Base-by-base conservation (phyloP, 2,113 vertebrate genomes). In the Shinisaurus crocodilurus region DNA sequence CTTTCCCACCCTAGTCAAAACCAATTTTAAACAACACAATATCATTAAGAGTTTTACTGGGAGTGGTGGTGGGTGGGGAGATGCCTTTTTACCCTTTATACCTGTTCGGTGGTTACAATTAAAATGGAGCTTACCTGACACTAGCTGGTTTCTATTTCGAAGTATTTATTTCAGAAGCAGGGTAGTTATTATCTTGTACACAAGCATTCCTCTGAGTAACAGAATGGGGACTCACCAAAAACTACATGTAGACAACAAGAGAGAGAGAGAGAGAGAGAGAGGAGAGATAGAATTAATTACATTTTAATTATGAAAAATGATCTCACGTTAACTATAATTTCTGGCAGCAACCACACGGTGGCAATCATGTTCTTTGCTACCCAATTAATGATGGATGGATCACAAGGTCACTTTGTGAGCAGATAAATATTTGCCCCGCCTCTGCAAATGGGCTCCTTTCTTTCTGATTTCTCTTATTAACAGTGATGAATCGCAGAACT, bases 291-390 rank as follows among this genome's bases (percentile, higher is more conserved):
- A 45, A 88, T 89, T 95, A 92, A 96, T 96, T 96, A 92, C 84
- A 67, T 77, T 93, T 90, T 95, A 96, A 97, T 97, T 96, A 95
- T 91, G 45, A 83, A 94, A 87, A 87, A 81, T 91, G 87, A 92
- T 34, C 25, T 90, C 65, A 65, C 43, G 70, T 93, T 95, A 95
- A 87, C 82, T 92, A 93, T 94, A 93, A 90, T 93, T 96, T 97
- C 95, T 95, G 89, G 45, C 88, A 65, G 84, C 79, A 95, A 86
- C 97, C 97, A 98, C 97, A 97, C 87, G 97, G 97, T 97, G 97
- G 97, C 97, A 97, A 97, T 95, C 74, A 84, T 82, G 97, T 89
- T 97, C 97, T 97, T 97, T 5, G 92, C 92, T 85, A 93, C 4
- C 91, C 85, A 93, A 95, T 95, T 96, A 95, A 96, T 96, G 96